Percentiles rank a stretch among this genome's conserved stretches.
Conservation (phyloP, 2,888 invertebrate genomes). For the Amorpha juglandis region DNA sequence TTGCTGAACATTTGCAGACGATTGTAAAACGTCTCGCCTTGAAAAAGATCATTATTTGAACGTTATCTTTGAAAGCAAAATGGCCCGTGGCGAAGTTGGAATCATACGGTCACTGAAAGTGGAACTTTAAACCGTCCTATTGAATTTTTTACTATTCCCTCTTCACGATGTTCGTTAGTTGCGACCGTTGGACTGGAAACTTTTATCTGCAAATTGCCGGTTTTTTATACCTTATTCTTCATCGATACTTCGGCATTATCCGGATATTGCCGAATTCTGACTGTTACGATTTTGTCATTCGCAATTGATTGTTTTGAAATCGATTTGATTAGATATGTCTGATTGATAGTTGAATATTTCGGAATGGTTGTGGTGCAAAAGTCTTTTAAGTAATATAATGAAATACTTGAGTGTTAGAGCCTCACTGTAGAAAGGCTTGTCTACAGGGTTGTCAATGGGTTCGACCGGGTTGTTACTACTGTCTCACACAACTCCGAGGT, state of each 20-base stretch:
- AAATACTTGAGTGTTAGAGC: too few species aligned
- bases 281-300: not conserved
- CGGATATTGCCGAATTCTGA: conserved; percentile 7
- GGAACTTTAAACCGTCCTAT: conserved; percentile 27
- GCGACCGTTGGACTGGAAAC: conserved; percentile 34
- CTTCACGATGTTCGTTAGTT: conserved; percentile 37
- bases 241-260: conserved; percentile 4
- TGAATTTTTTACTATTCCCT: conserved; percentile 33
- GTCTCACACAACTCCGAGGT: too few species aligned
- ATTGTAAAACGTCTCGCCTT: conserved; percentile 20
- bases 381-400: too few species aligned
- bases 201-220: conserved; percentile 35
- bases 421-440: too few species aligned
- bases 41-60: conserved; percentile 6
- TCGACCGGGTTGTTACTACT: too few species aligned
- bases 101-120: conserved; percentile 40
- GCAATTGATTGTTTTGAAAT: not conserved
- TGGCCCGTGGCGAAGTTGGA: conserved; percentile 25
- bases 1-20: conserved; percentile 9
- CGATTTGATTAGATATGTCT: not conserved
- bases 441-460: too few species aligned
- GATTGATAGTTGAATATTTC: not conserved
- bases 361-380: not conserved
- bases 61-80: not conserved
- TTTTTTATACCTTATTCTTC: conserved; percentile 8